A percentile compares a stretch with the other conserved stretches of the same genome.
These are phyloP conservation scores for Macaria notata DNA, from an alignment of 2,888 invertebrate genomes.

Conservation along the genomic window DNA sequence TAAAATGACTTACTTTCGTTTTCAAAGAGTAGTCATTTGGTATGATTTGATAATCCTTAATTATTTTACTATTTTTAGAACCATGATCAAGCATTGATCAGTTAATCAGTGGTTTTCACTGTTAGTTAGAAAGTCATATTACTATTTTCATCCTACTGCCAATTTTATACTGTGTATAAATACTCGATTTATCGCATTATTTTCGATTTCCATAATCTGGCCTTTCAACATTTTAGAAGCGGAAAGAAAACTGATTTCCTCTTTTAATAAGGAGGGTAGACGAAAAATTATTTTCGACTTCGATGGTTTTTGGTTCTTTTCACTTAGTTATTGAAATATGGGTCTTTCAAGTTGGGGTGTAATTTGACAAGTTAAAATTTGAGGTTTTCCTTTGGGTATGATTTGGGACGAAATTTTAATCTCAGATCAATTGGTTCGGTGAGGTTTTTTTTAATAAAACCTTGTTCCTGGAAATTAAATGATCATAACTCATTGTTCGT, in stretches of 20 bases:
- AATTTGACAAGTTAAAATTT: conserved; percentile 42
- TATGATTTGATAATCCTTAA: no score
- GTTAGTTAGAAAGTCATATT: no score
- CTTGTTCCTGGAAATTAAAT: no score
- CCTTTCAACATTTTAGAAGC: conserved; percentile 37
- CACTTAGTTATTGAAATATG: conserved; percentile 52
- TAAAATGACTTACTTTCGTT: no score
- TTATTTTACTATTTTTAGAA: no score
- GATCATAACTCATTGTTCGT: no score
- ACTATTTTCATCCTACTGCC: conserved; percentile 14
- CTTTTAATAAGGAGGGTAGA: conserved; percentile 51
- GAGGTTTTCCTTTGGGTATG: conserved; percentile 9
- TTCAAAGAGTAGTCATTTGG: no score
- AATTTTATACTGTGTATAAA: conserved; percentile 22
- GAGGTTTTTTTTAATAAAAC: no score
- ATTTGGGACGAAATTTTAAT: conserved; percentile 25
- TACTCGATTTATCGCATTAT: conserved; percentile 51
- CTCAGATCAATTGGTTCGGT: conserved; percentile 19
- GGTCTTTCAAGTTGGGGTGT: conserved; percentile 38
- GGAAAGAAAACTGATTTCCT: conserved; percentile 48
- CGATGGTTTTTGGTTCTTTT: conserved; percentile 30
- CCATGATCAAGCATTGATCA: no score
- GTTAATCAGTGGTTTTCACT: no score
- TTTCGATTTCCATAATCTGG: conserved; percentile 63
- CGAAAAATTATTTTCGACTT: conserved; percentile 56